A percentile compares a stretch with the other conserved stretches of the same genome.
Conservation (phyloP, 2,113 vertebrate species). For the Notechis scutatus region DNA sequence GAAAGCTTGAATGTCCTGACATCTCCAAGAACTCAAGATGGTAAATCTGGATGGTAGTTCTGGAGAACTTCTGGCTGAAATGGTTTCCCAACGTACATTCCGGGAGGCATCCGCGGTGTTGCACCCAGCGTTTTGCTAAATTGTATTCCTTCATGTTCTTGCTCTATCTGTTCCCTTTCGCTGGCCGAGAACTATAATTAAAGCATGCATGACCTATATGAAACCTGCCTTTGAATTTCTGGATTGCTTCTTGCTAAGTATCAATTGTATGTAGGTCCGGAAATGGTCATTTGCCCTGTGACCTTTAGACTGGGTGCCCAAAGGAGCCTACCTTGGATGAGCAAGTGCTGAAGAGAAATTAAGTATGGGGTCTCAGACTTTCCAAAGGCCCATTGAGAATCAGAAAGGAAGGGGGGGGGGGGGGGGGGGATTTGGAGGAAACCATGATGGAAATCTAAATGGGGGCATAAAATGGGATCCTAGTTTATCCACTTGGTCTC, state of each 20-base stretch:
- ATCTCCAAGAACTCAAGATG: background rate
- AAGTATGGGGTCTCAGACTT: background rate
- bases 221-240: background rate
- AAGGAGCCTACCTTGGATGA: background rate
- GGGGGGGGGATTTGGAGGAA: background rate
- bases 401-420: background rate
- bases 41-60: background rate
- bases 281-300: too few relatives aligned
- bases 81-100: background rate
- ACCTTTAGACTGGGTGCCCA: background rate
- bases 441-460: background rate
- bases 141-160: background rate
- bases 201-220: background rate
- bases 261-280: background rate
- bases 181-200: background rate
- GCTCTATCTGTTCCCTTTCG: background rate
- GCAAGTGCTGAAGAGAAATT: background rate
- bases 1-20: background rate
- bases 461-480: background rate
- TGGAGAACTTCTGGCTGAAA: background rate
- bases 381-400: background rate
- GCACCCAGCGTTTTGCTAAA: background rate
- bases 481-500: background rate
- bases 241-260: background rate
- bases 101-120: background rate